Evolutionary conservation across 2,888 invertebrate species (phyloP).

Genomic region (Frankliniella fusca): DNA sequence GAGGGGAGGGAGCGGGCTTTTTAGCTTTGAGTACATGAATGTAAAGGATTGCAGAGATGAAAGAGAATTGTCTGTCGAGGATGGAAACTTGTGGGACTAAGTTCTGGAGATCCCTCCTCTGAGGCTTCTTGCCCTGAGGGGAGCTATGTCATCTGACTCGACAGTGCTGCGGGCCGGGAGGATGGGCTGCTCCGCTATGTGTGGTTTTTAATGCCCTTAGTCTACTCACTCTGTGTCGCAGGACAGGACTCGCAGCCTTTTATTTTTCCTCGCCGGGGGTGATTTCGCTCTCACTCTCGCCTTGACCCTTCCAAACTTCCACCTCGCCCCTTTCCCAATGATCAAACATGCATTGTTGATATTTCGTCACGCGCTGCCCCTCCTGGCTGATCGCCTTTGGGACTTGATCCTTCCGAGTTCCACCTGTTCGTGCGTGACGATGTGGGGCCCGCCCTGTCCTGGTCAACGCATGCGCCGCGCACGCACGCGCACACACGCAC

Average conservation of each 20-base stretch:
- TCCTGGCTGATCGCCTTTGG: no score
- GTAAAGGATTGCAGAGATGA: conserved; percentile 25
- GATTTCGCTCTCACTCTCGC: no score
- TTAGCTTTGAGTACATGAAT: conserved; percentile 17
- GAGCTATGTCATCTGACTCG: conserved; percentile 14
- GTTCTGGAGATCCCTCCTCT: conserved; percentile 1
- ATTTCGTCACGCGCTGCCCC: no score
- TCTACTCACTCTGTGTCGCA: neutral
- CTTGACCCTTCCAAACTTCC: neutral
- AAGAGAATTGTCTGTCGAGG: conserved; percentile 11
- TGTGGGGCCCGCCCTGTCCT: no score
- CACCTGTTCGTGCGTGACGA: no score
- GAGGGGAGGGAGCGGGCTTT: neutral
- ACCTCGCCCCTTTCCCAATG: no score
- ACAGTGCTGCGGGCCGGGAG: neutral
- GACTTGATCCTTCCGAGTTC: no score
- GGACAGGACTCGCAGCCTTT: neutral
- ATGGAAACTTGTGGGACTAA: conserved; percentile 20
- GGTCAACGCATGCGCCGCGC: no score
- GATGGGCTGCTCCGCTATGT: neutral
- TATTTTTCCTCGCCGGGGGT: neutral
- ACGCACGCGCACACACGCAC: no score
- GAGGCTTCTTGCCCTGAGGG: neutral
- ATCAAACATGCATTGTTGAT: no score
- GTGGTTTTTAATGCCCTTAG: conserved; percentile 21